phyloP scores from a whole-genome alignment of 2,797 vertebrate species.

The Falco peregrinus region DNA sequence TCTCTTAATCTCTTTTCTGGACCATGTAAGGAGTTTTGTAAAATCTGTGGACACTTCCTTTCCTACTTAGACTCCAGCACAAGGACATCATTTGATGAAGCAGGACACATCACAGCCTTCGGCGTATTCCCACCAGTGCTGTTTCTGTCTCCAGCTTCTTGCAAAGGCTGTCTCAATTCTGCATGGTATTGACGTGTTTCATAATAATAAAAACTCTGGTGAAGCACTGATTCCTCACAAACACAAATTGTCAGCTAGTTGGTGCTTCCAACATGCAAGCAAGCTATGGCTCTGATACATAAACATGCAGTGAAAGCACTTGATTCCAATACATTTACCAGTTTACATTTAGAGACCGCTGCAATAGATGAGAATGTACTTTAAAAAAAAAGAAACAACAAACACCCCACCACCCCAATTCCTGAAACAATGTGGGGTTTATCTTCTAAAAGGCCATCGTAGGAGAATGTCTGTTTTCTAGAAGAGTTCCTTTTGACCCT shows the following conservation, averaged over 20 bases:
- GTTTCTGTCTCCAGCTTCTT: not conserved
- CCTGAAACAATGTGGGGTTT: not conserved
- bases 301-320: not conserved
- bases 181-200: not conserved
- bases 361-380: not conserved
- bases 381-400: not conserved
- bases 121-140: not conserved
- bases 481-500: not conserved
- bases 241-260: not conserved
- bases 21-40: fast-evolving
- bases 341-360: not conserved
- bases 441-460: not conserved
- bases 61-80: not conserved
- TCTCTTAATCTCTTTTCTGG: not conserved
- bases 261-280: not conserved
- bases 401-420: not conserved
- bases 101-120: not conserved
- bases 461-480: not conserved
- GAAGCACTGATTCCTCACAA: not conserved
- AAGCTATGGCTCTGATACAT: not conserved
- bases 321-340: not conserved
- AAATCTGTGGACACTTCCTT: not conserved
- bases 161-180: not conserved
- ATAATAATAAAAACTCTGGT: not conserved
- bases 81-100: not conserved